A percentile compares a stretch with the other conserved stretches of the same genome.
phyloP scores from a whole-genome alignment of 2,797 vertebrate genomes.

The Sebastes minor region DNA sequence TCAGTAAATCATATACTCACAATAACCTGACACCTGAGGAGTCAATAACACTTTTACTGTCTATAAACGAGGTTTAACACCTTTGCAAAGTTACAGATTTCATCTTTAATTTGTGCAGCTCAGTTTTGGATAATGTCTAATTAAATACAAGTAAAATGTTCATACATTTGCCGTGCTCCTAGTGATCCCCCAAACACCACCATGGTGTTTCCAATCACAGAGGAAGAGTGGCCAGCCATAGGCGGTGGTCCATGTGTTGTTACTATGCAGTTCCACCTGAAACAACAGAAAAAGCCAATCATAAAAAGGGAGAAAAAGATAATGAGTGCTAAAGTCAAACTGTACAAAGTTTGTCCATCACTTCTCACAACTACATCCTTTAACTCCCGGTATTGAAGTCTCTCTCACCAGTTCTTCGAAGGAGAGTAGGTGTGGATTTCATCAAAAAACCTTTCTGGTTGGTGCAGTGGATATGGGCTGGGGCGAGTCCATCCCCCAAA shows the following conservation, averaged over 20 bases:
- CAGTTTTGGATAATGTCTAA: background rate
- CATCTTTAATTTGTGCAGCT: background rate
- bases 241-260: slow-evolving; percentile 97
- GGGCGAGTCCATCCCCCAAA: slow-evolving; percentile 98
- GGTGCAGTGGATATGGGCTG: slow-evolving; percentile 97
- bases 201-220: slow-evolving; percentile 95
- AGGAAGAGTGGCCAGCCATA: slow-evolving; percentile 98
- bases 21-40: background rate
- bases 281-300: background rate
- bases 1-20: background rate
- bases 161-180: slow-evolving; percentile 96
- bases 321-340: background rate
- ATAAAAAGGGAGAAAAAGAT: background rate
- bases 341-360: background rate
- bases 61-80: background rate
- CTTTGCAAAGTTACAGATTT: background rate
- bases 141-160: background rate
- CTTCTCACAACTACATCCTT: background rate
- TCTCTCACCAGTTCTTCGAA: slow-evolving; percentile 95
- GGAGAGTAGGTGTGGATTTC: slow-evolving; percentile 99
- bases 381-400: background rate
- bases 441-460: slow-evolving; percentile 97
- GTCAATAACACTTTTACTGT: background rate
- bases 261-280: slow-evolving; percentile 99
- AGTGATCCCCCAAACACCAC: slow-evolving; percentile 97